Percentiles rank a stretch among this genome's conserved stretches.
These are phyloP conservation scores for Resseliella maxima DNA, from an alignment of 2,888 invertebrate genomes.

Conservation along the genomic window DNA sequence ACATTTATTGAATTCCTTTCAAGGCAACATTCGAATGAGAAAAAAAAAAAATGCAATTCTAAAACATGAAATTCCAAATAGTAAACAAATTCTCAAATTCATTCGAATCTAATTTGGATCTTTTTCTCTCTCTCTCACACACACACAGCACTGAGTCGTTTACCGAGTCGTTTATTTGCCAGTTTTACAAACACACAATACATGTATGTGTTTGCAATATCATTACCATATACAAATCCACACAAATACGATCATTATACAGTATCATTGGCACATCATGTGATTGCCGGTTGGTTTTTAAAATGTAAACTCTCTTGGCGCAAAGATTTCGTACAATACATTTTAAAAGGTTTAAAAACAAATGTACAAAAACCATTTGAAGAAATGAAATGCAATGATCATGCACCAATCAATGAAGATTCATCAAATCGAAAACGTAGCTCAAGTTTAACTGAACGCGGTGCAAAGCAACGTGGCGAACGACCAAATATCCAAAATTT, in stretches of 20 bases:
- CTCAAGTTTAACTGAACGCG: conserved; percentile 85
- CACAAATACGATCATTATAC: conserved; percentile 96
- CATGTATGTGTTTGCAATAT: conserved; percentile 96
- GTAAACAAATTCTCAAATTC: too few relatives aligned
- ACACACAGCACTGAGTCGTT: conserved; percentile 87
- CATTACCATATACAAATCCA: conserved; percentile 95
- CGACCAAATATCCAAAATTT: conserved; percentile 62
- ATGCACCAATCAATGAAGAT: conserved; percentile 81
- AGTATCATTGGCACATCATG: conserved; percentile 95
- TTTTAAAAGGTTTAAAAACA: conserved; percentile 77
- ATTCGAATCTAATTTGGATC: too few relatives aligned
- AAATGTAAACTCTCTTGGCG: conserved; percentile 91
- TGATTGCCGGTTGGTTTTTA: conserved; percentile 97
- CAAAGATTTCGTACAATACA: conserved; percentile 89
- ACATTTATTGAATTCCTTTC: too few relatives aligned
- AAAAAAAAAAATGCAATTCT: too few relatives aligned
- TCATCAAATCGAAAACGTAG: conserved; percentile 91
- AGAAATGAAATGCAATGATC: conserved; percentile 73
- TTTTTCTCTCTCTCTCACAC: too few relatives aligned
- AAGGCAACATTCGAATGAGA: too few relatives aligned
- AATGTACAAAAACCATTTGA: conserved; percentile 88
- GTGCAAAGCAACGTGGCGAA: conserved; percentile 71
- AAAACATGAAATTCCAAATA: too few relatives aligned
- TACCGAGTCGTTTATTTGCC: conserved; percentile 84
- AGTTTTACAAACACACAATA: conserved; percentile 93